phyloP scores from a whole-genome alignment of 2,888 invertebrate genomes.

The Perizoma flavofasciatum region DNA sequence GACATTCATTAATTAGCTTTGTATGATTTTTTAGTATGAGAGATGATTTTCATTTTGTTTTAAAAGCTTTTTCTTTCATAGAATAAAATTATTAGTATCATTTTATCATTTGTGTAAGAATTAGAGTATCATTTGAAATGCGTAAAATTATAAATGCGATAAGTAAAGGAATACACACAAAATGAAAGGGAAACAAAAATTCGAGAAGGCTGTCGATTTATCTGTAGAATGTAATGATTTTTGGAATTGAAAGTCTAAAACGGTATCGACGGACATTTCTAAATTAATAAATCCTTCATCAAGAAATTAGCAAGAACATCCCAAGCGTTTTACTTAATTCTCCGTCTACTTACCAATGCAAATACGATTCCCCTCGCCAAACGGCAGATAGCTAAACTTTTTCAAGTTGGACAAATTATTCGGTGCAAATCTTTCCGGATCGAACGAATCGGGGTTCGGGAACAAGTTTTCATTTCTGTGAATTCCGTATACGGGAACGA shows the following conservation, averaged over 20 bases:
- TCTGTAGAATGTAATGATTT: no score
- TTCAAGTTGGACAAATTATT: slow-evolving; percentile 46
- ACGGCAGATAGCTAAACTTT: slow-evolving; percentile 71
- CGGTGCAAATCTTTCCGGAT: slow-evolving; percentile 74
- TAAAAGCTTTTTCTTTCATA: no score
- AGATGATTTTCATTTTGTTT: no score
- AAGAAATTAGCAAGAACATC: slow-evolving; percentile 27
- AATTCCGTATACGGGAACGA: slow-evolving; percentile 56
- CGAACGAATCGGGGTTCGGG: slow-evolving; percentile 65
- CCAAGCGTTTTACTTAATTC: slow-evolving; percentile 22
- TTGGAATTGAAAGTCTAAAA: not conserved
- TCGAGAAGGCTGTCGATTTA: no score
- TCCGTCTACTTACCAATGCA: slow-evolving; percentile 70
- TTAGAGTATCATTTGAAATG: no score
- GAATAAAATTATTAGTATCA: no score
- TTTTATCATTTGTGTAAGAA: not conserved
- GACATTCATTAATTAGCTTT: no score
- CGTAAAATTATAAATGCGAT: no score
- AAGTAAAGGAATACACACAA: no score
- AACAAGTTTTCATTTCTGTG: slow-evolving; percentile 65
- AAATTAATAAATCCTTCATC: slow-evolving; percentile 20
- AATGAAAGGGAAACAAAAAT: no score
- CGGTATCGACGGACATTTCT: not conserved
- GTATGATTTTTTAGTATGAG: no score
- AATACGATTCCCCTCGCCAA: slow-evolving; percentile 78